Evolutionary conservation across 2,113 vertebrate genomes (phyloP), one percentile per base, ranked within the genome.

Genomic region (Crotalus viridis): DNA sequence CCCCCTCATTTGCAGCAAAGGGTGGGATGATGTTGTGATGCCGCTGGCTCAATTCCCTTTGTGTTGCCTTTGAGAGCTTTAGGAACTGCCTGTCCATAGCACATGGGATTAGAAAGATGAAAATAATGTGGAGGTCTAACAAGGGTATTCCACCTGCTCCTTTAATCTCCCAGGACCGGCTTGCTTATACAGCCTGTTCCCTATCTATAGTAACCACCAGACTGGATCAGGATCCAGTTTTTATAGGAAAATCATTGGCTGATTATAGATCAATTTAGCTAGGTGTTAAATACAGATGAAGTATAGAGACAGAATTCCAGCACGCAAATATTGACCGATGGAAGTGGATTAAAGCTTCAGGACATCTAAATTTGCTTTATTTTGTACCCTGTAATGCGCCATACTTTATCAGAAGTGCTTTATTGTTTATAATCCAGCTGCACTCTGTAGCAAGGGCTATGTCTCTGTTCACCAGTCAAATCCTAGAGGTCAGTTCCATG

Each of bases 21-120:
- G n/a, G 69, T 64, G 56, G 88, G 56, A 24, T 59, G 46, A 51
- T 87, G 19, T 86, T 90, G 17, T 51, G 81, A 64, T 28, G 81
- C 92, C 69, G 92, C 56, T 90, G 92, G 81, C 56, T 46, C 61
- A 4, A 48, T 33, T 64, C 61, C 56, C 56, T 93, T 93, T 93
- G 74, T 61, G 61, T 87, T 90, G 89, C 88, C 81, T 87, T 51
- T 54, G 89, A 90, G 86, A 81, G 55, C 57, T 90, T 87, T 87
- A 59, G 56, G 92, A 90, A 33, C 90, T 52, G 88, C 55, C 74
- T 54, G 56, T 64, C 52, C 56, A 46, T 48, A 90, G 92, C 89
- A 90, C 24, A 26, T 43, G 56, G 64, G 89, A 93, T 87, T 54
- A 54, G 56, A 90, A 93, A 90, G n/a, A 56, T 87, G 55, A 48